Evolutionary conservation across 2,888 invertebrate species (phyloP).

Genomic region (Palloptera scutellata): DNA sequence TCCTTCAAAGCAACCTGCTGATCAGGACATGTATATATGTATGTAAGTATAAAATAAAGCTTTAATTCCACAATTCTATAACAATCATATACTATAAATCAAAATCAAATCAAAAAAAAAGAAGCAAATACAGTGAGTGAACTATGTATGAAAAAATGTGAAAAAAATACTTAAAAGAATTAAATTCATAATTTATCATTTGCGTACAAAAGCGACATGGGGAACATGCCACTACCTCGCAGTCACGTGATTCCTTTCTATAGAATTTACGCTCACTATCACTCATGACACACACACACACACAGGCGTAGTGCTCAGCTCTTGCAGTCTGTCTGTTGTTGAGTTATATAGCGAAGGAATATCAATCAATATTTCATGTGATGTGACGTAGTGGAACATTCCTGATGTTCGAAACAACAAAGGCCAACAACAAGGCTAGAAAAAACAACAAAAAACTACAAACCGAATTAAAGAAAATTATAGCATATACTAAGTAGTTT

Average conservation of each 20-base stretch:
- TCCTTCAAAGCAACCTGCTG: too few species aligned
- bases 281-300: too few species aligned
- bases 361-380: conserved; percentile 42
- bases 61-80: too few species aligned
- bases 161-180: background rate
- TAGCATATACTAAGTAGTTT: background rate
- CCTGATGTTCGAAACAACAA: conserved; percentile 40
- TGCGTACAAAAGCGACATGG: conserved; percentile 28
- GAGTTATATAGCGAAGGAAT: conserved; percentile 2
- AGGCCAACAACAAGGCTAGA: conserved; percentile 5
- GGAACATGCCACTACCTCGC: conserved; percentile 46
- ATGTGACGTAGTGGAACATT: conserved; percentile 50
- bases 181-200: background rate
- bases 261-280: too few species aligned
- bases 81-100: too few species aligned
- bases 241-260: conserved; percentile 42
- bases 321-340: background rate
- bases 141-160: too few species aligned
- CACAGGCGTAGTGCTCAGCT: background rate
- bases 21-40: too few species aligned
- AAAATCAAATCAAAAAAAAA: too few species aligned
- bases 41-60: too few species aligned
- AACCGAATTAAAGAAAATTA: background rate
- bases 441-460: background rate
- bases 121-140: too few species aligned